Evolutionary conservation across 2,113 vertebrate species (phyloP), one percentile per base, ranked within the genome.

Genomic region (Craseonycteris thonglongyai): DNA sequence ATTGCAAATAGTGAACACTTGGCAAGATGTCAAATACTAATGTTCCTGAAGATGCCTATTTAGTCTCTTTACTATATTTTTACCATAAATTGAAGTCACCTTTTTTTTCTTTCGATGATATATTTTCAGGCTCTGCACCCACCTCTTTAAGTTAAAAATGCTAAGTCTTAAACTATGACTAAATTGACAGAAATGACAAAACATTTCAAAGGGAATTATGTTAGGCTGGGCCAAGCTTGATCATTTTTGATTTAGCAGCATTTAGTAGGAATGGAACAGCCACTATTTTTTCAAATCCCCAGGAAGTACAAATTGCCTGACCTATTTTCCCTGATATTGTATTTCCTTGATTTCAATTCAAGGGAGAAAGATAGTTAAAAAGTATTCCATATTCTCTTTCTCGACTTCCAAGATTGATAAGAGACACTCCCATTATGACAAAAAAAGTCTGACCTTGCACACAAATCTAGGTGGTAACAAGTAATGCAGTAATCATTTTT

Each of bases 111-210:
- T 40, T 54, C 0, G 4, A 89, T 93, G 95, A 88, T 86, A 76
- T 95, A 90, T 94, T 95, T 95, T 95, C 93, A 88, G 74, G 96
- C 61, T 95, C 75, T 35, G 45, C 16, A 82, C 76, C 90, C 42
- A 58, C 85, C 68, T 78, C 47, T 51, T 49, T 51, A 47, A 84
- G 87, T 88, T 94, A 93, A 91, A 90, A 47, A 93, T 35, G 92
- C 56, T 95, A 40, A 72, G 93, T 94, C 75, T 91, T 93, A 90
- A 83, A 45, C 3, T 69, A 61, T 38, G 79, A 91, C 69, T 80
- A 68, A 93, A 68, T 78, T 91, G 92, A 96, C 80, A 96, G 75
- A 93, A 49, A 4, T 59, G 66, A 85, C 59, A 89, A 96, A 87
- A 79, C 90, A 85, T 93, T 87, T 94, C 76, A 81, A 49, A 91